phyloP scores from a whole-genome alignment of 1,140 invertebrate genomes.

The Temnothorax curvispinosus region DNA sequence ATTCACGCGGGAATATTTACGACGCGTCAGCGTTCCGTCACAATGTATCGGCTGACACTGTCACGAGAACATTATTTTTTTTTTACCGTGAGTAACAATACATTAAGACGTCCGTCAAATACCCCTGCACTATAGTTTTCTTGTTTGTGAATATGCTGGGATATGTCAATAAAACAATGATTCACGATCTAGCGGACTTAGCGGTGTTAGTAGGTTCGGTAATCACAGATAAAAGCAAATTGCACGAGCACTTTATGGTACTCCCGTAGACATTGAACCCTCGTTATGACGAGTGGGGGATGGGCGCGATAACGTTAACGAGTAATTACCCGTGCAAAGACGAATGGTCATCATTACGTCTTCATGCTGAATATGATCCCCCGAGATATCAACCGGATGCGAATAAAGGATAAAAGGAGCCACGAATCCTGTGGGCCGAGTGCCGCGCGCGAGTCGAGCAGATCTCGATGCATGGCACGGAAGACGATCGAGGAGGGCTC shows the following conservation, averaged over 20 bases:
- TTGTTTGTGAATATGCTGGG: not conserved
- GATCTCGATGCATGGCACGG: conserved; percentile 1
- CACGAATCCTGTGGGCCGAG: not conserved
- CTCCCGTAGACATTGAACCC: not conserved
- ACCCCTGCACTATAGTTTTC: not conserved
- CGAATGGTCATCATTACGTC: conserved; percentile 50
- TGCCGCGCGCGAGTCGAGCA: not conserved
- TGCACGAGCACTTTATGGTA: too few species aligned
- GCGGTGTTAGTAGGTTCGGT: not conserved
- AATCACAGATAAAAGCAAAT: conserved; percentile 15
- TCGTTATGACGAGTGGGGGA: not conserved
- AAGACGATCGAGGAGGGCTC: not conserved
- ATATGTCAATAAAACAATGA: not conserved
- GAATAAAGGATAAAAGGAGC: conserved; percentile 16
- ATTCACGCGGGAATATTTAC: conserved; percentile 15
- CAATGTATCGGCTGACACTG: not conserved
- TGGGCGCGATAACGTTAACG: conserved; percentile 29
- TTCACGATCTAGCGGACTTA: not conserved
- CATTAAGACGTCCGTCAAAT: conserved; percentile 13
- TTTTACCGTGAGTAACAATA: conserved; percentile 20
- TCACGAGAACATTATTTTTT: not conserved
- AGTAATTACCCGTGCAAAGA: conserved; percentile 45
- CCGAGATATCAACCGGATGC: conserved; percentile 47
- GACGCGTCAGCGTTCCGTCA: not conserved
- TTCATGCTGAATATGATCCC: conserved; percentile 51